Conservation (phyloP, 2,888 invertebrate species). For the Acleris literana region DNA sequence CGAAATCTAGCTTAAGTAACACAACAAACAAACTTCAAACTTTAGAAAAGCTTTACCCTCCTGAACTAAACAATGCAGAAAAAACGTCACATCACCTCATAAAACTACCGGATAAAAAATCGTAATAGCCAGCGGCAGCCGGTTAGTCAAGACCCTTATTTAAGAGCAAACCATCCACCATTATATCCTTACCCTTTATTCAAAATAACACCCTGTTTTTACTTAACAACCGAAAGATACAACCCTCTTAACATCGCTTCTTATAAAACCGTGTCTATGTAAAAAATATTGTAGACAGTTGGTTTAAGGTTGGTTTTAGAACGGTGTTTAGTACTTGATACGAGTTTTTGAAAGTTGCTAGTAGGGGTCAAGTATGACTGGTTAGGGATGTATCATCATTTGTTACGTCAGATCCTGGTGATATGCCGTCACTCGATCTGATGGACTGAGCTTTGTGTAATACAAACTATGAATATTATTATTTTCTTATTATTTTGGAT, state of each 20-base stretch:
- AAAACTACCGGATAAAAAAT: conserved; percentile 30
- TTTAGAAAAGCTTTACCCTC: too few species aligned
- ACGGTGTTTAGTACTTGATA: not conserved
- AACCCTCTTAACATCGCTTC: not conserved
- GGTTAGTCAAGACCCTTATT: conserved; percentile 63
- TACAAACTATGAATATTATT: conserved; percentile 67
- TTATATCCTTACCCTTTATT: not conserved
- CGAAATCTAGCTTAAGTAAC: too few species aligned
- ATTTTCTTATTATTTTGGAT: conserved; percentile 45
- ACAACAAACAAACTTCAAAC: too few species aligned
- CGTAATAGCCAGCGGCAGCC: conserved; percentile 31
- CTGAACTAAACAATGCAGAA: not conserved
- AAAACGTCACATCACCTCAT: conserved; percentile 29
- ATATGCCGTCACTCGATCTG: conserved; percentile 66
- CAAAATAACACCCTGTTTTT: conserved; percentile 1
- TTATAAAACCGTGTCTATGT: not conserved
- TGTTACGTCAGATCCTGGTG: conserved; percentile 76
- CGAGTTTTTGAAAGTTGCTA: not conserved
- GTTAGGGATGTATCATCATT: conserved; percentile 63
- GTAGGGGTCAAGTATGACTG: conserved; percentile 49
- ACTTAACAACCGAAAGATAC: not conserved
- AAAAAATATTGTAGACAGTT: not conserved
- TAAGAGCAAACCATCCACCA: conserved; percentile 52
- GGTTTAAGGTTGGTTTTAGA: not conserved
- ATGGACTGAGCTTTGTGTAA: conserved; percentile 76